Conservation (phyloP, 2,113 vertebrate genomes). For the Hiodon tergisus region DNA sequence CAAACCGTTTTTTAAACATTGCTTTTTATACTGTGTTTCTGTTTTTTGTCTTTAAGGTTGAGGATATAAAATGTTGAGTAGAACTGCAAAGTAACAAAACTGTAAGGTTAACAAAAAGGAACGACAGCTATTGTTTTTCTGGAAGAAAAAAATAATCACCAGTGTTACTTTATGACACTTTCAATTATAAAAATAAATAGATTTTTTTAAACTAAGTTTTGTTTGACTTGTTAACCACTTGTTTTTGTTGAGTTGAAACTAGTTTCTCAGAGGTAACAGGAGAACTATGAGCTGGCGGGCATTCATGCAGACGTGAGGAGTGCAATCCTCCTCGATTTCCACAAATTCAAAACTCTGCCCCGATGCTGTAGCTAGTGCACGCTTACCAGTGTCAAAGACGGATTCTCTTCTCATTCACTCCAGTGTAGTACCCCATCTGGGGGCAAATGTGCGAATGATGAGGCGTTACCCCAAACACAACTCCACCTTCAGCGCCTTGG, state of each 20-base stretch:
- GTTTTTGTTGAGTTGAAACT: background rate
- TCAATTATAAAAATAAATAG: constrained; percentile 13
- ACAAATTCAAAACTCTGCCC: background rate
- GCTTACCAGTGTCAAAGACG: background rate
- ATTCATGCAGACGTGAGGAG: too few species aligned
- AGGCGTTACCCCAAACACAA: constrained; percentile 5
- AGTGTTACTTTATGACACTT: constrained; percentile 17
- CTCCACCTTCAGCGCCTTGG: background rate
- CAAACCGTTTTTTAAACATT: background rate
- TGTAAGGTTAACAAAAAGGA: background rate
- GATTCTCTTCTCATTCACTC: too few species aligned
- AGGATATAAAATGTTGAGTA: background rate
- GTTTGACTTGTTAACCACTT: background rate
- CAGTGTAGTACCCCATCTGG: background rate
- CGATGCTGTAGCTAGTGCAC: background rate
- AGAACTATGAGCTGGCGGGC: background rate
- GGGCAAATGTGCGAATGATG: background rate
- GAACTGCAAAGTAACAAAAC: background rate
- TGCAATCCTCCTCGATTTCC: too few species aligned
- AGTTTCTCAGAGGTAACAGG: background rate
- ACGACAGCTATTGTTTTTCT: background rate
- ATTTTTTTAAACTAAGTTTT: constrained; percentile 8
- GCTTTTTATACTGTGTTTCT: background rate
- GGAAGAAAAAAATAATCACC: constrained; percentile 6
- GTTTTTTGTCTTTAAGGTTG: background rate